Evolutionary conservation across 2,797 vertebrate genomes (phyloP), one percentile per base, ranked within the genome.

Genomic region (Phaenicophaeus curvirostris): DNA sequence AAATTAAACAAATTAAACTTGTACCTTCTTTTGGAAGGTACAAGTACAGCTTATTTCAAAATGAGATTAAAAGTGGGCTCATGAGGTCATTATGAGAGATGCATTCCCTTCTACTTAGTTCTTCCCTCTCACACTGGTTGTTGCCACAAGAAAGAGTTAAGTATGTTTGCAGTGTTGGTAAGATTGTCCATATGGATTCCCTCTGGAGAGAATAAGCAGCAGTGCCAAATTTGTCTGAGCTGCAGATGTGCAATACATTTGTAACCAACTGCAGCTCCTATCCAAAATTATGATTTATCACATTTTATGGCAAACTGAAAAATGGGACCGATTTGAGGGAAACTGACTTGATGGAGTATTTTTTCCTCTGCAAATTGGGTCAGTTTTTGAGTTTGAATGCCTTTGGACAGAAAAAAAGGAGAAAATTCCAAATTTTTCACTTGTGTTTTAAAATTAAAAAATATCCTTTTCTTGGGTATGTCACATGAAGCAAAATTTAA

Each of bases 201-300:
- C 73, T 83, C 85, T 85, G 66, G 73, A 92, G 72, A 85, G 39
- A 18, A 20, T 44, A 84, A 87, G 51, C 27, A 15, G n/a, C 42
- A 85, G 54, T 0, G 39, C 85, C 87, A 95, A 53, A 30, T 92
- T 91, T 90, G 89, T 93, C 87, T 77, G 84, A 96, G 62, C 51
- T 94, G 69, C 90, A 94, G 95, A 95, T 95, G 89, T 94, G 93
- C 81, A 69, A 59, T 78, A 15, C 72, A 89, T 94, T 96, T 94
- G 90, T 91, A 92, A 81, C 69, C 89, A 93, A 87, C 73, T 93
- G 62, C n/a, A 77, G 59, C 63, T 91, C 39, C 77, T 84, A 42
- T 93, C 76, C 79, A 87, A 91, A 95, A 89, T 87, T 68, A 62
- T 87, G 67, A 92, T 95, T 92, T 94, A 89, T 78, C 85, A 55